A percentile compares a stretch with the other conserved stretches of the same genome.
Conservation (phyloP, 1,140 invertebrate species). For the Dendroctonus ponderosae region DNA sequence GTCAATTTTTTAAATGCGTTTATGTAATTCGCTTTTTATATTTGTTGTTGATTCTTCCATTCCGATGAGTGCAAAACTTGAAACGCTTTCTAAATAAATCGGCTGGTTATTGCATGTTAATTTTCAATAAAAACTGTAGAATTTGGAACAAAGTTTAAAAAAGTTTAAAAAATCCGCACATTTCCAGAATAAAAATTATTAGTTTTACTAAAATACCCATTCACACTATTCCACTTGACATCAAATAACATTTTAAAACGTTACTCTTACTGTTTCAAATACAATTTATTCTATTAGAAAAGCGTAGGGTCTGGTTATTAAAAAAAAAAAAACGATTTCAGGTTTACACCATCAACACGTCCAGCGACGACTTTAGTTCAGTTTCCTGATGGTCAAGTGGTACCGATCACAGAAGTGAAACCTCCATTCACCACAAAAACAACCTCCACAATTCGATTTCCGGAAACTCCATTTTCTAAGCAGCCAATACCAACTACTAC, state of each 20-base stretch:
- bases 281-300: slow-evolving; percentile 38
- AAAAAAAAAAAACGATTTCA: slow-evolving; percentile 15
- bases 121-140: no score
- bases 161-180: no score
- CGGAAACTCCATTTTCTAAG: not conserved
- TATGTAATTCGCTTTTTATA: no score
- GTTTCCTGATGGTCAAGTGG: slow-evolving; percentile 28
- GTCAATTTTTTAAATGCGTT: no score
- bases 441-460: slow-evolving; percentile 2
- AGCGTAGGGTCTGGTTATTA: slow-evolving; percentile 8
- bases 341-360: slow-evolving; percentile 33
- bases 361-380: slow-evolving; percentile 24
- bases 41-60: no score
- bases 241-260: slow-evolving; percentile 4
- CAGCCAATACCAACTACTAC: not conserved
- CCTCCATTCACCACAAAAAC: slow-evolving; percentile 24
- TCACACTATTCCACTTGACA: no score
- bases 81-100: no score
- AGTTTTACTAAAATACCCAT: no score
- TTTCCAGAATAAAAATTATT: no score
- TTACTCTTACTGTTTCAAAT: slow-evolving; percentile 38
- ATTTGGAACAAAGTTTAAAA: no score
- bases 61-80: no score
- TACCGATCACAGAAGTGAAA: slow-evolving; percentile 33
- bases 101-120: no score